Conservation (phyloP, 2,888 invertebrate species). For the Drosophila ezoana region DNA sequence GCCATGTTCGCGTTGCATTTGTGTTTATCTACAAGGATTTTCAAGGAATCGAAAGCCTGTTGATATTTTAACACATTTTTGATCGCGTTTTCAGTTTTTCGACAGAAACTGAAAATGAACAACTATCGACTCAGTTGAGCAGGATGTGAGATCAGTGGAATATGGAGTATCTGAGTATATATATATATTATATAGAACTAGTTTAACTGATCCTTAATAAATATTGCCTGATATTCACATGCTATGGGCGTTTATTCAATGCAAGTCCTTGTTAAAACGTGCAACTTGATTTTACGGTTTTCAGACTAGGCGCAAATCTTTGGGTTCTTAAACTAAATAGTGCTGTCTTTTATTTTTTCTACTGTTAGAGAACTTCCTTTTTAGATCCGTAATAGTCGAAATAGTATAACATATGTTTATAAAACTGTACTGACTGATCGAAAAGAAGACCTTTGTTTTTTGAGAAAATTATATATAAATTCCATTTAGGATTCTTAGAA, state of each 20-base stretch:
- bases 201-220: background rate
- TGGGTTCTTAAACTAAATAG: too few species aligned
- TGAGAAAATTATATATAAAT: too few species aligned
- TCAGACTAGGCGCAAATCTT: too few species aligned
- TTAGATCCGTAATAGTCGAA: too few species aligned
- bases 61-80: constrained; percentile 17
- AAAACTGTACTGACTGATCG: too few species aligned
- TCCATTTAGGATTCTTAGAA: too few species aligned
- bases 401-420: too few species aligned
- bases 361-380: too few species aligned
- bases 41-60: constrained; percentile 59
- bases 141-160: background rate
- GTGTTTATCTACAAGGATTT: constrained; percentile 67
- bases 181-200: background rate
- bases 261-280: background rate
- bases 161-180: background rate
- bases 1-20: constrained; percentile 27
- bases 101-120: background rate
- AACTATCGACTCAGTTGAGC: background rate
- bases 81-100: constrained; percentile 38
- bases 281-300: too few species aligned
- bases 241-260: background rate
- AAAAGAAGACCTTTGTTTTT: too few species aligned
- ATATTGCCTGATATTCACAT: background rate
- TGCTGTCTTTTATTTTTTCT: too few species aligned